Percentiles rank a stretch among this genome's conserved stretches.
Conservation (phyloP, 2,888 invertebrate genomes). For the Venusia cambrica region DNA sequence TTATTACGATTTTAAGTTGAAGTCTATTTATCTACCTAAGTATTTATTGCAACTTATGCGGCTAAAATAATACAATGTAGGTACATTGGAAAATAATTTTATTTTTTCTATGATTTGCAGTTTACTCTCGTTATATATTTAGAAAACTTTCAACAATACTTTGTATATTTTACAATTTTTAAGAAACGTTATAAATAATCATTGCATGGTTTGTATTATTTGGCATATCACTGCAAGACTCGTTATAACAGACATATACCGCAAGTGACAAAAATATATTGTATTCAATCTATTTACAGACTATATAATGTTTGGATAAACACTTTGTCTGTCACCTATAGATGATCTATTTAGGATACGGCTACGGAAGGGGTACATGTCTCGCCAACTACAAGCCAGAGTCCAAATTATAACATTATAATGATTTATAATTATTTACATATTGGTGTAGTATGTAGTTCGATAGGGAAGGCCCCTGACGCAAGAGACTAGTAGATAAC, state of each 20-base stretch:
- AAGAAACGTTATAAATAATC: slow-evolving; percentile 74
- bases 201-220: slow-evolving; percentile 75
- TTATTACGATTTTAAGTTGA: no score
- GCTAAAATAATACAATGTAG: slow-evolving; percentile 52
- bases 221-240: slow-evolving; percentile 79
- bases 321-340: slow-evolving; percentile 18
- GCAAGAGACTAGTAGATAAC: no score
- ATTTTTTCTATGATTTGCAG: slow-evolving; percentile 70
- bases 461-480: no score
- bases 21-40: no score
- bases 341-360: no score
- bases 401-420: no score
- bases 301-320: slow-evolving; percentile 12
- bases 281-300: slow-evolving; percentile 34
- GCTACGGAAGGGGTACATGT: no score
- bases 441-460: no score
- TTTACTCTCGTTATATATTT: slow-evolving; percentile 75
- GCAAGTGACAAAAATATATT: slow-evolving; percentile 58
- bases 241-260: slow-evolving; percentile 45
- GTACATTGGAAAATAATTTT: slow-evolving; percentile 79
- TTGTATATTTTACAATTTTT: slow-evolving; percentile 71
- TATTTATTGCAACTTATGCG: no score
- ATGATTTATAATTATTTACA: no score
- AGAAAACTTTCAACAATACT: slow-evolving; percentile 78
- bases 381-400: no score